phyloP scores from a whole-genome alignment of 1,140 invertebrate species.

The Zaprionus gabonicus region DNA sequence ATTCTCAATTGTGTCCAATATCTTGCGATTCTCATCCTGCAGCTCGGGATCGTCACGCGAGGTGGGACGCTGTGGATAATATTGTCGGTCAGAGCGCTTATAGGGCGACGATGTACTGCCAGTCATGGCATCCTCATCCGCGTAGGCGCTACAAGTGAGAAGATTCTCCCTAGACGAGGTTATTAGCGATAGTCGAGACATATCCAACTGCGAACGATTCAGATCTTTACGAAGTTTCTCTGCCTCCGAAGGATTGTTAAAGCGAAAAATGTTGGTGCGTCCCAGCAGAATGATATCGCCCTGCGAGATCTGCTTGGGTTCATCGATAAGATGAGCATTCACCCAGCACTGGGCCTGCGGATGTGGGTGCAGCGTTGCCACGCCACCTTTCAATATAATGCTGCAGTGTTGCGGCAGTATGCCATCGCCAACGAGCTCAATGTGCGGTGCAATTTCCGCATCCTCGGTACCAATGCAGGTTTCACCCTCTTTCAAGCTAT shows the following conservation, averaged over 20 bases:
- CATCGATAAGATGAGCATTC: conserved; percentile 91
- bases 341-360: conserved; percentile 91
- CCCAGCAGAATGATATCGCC: conserved; percentile 93
- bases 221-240: conserved; percentile 91
- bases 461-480: conserved; percentile 92
- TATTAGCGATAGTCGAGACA: conserved; percentile 93
- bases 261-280: conserved; percentile 95
- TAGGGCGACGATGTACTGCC: conserved; percentile 64
- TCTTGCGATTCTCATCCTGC: conserved; percentile 83
- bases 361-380: conserved; percentile 91
- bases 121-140: conserved; percentile 71
- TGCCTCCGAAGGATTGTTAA: conserved; percentile 96
- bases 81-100: conserved; percentile 74
- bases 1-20: conserved; percentile 85
- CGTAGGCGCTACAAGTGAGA: conserved; percentile 64
- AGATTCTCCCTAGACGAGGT: conserved; percentile 91
- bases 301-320: conserved; percentile 90
- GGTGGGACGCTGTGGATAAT: conserved; percentile 75
- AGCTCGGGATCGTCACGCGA: conserved; percentile 80
- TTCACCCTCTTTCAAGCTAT: conserved; percentile 93
- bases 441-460: conserved; percentile 89
- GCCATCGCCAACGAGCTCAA: conserved; percentile 91
- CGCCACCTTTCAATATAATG: conserved; percentile 90
- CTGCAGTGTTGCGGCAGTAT: conserved; percentile 93
- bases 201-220: conserved; percentile 89